A percentile compares a stretch with the other conserved stretches of the same genome.
These are phyloP conservation scores for Gallirallus australis DNA, from an alignment of 2,797 vertebrate genomes.

Conservation along the genomic window DNA sequence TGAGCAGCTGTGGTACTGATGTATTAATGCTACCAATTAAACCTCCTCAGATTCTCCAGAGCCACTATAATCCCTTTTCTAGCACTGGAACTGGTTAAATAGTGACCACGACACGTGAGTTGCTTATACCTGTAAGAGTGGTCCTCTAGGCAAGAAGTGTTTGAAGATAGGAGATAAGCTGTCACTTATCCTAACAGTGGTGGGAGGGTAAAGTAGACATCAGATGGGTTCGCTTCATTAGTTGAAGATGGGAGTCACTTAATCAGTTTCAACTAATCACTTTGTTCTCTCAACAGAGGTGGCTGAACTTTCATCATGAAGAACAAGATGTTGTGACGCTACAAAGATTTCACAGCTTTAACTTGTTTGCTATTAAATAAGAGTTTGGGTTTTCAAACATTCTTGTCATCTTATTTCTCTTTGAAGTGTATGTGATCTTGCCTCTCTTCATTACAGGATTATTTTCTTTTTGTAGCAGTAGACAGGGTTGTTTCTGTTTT, in stretches of 20 bases:
- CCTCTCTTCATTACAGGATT: neutral
- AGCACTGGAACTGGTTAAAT: neutral
- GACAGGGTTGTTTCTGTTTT: neutral
- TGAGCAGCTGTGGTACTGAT: neutral
- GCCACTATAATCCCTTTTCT: neutral
- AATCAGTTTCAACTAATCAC: neutral
- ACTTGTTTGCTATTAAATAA: conserved; percentile 58
- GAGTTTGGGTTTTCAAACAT: conserved; percentile 17
- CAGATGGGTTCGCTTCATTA: neutral
- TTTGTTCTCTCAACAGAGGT: conserved; percentile 61
- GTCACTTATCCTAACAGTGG: neutral
- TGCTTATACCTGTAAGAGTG: neutral
- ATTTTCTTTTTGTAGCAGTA: neutral
- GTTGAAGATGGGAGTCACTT: neutral
- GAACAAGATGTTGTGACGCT: neutral
- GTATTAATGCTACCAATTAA: neutral
- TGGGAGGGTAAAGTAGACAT: neutral
- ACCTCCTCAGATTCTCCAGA: neutral
- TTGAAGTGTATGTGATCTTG: neutral
- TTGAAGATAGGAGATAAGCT: neutral
- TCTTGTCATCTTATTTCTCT: neutral
- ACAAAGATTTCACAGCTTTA: conserved; percentile 7
- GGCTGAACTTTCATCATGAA: conserved; percentile 48
- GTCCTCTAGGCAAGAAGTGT: neutral
- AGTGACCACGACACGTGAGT: fast-evolving